Evolutionary conservation across 2,888 invertebrate genomes (phyloP).

Genomic region (Alloplasta piceator): DNA sequence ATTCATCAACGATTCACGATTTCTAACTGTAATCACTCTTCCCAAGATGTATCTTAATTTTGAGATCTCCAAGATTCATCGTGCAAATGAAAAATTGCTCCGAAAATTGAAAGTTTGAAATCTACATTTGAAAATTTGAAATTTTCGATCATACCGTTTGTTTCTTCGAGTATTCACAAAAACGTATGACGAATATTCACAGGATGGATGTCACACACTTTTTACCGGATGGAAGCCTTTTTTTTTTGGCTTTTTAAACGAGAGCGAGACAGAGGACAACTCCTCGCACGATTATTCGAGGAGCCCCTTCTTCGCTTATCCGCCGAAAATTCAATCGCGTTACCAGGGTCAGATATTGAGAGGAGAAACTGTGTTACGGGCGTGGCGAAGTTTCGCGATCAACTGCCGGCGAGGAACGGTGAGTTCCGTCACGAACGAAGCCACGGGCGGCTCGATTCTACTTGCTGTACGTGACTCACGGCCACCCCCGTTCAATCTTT

Average conservation of each 20-base stretch:
- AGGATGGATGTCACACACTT: constrained; percentile 15
- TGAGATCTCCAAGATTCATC: too few species aligned
- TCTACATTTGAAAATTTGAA: too few species aligned
- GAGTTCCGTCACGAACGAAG: constrained; percentile 76
- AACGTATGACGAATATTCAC: constrained; percentile 5
- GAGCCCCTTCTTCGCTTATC: constrained; percentile 9
- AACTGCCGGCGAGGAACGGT: constrained; percentile 77
- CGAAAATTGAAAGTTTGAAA: not conserved
- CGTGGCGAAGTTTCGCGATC: constrained; percentile 83
- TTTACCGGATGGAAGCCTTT: not conserved
- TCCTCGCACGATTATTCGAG: constrained; percentile 5
- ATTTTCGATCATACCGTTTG: constrained; percentile 33
- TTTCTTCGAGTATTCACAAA: constrained; percentile 15
- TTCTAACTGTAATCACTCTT: too few species aligned
- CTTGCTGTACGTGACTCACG: constrained; percentile 76
- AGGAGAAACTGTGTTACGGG: constrained; percentile 75
- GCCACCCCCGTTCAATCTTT: constrained; percentile 73
- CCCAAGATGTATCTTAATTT: too few species aligned
- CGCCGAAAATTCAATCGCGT: not conserved
- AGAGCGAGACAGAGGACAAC: not conserved
- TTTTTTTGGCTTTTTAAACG: not conserved
- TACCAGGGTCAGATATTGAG: not conserved
- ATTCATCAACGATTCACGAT: too few species aligned
- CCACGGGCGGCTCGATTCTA: constrained; percentile 73
- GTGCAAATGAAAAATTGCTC: too few species aligned